Evolutionary conservation across 2,888 invertebrate species (phyloP).

Genomic region (Eupelmus urozonus): DNA sequence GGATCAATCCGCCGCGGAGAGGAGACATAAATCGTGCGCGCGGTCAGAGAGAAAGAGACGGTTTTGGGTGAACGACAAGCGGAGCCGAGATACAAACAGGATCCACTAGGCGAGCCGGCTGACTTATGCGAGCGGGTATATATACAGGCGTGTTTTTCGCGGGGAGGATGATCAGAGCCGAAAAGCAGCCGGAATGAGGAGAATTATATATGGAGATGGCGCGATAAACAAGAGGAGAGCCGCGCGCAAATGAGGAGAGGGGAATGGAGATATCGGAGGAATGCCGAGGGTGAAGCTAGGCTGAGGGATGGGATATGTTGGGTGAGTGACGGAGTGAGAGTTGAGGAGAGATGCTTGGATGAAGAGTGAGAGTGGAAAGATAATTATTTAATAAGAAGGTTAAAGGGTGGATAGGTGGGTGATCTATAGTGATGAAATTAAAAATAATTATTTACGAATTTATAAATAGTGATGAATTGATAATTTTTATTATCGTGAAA

Average conservation of each 20-base stretch:
- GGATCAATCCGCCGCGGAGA: constrained; percentile 73
- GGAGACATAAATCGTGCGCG: constrained; percentile 74
- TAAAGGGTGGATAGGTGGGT: no score
- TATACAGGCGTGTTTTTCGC: neutral
- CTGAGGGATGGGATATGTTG: no score
- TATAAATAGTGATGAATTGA: no score
- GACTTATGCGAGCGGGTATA: constrained; percentile 64
- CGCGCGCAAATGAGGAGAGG: neutral
- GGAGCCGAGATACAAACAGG: constrained; percentile 73
- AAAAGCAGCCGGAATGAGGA: neutral
- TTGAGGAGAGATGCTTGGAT: neutral
- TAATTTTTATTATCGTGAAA: no score
- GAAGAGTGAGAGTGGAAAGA: neutral
- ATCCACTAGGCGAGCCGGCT: constrained; percentile 72
- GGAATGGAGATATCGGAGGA: constrained; percentile 27
- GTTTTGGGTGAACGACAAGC: constrained; percentile 69
- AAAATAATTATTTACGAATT: no score
- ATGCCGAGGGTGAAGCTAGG: no score
- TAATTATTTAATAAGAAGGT: neutral
- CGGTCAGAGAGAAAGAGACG: constrained; percentile 65
- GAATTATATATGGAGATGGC: constrained; percentile 24
- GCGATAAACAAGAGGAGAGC: constrained; percentile 12
- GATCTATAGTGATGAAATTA: neutral
- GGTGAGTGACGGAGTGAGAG: constrained; percentile 2
- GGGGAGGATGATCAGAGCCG: neutral